These are phyloP conservation scores for Ginglymostoma cirratum DNA, from an alignment of 2,113 vertebrate genomes.

Conservation along the genomic window DNA sequence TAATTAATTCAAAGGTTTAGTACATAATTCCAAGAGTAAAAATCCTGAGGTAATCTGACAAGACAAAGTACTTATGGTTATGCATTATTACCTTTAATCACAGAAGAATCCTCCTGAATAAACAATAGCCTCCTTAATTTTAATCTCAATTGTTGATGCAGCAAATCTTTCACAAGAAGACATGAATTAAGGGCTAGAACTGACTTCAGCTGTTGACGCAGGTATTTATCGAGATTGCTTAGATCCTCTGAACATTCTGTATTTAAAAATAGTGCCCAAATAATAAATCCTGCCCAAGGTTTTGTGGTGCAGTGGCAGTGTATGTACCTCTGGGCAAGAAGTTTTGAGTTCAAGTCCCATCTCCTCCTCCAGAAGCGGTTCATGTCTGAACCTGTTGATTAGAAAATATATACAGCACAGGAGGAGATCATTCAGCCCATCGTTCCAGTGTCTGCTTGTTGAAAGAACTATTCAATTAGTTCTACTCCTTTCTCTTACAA, in stretches of 20 bases:
- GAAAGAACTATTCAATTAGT: no score
- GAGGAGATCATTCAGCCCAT: no score
- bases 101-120: background rate
- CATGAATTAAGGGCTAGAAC: background rate
- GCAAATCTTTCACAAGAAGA: background rate
- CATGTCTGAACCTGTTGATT: no score
- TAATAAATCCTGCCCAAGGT: background rate
- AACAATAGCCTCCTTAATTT: constrained; percentile 1
- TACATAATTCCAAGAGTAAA: background rate
- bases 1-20: background rate
- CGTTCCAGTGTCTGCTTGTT: no score
- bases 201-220: background rate
- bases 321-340: no score
- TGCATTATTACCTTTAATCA: background rate
- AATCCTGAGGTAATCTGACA: background rate
- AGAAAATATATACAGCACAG: no score
- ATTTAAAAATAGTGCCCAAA: background rate
- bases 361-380: no score
- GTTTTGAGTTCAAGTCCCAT: no score
- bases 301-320: no score
- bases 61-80: background rate
- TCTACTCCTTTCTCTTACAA: no score
- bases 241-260: background rate
- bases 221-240: background rate
- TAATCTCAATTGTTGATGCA: background rate